These are phyloP conservation scores for Bombus confusus DNA, from an alignment of 1,140 invertebrate species.

Conservation along the genomic window DNA sequence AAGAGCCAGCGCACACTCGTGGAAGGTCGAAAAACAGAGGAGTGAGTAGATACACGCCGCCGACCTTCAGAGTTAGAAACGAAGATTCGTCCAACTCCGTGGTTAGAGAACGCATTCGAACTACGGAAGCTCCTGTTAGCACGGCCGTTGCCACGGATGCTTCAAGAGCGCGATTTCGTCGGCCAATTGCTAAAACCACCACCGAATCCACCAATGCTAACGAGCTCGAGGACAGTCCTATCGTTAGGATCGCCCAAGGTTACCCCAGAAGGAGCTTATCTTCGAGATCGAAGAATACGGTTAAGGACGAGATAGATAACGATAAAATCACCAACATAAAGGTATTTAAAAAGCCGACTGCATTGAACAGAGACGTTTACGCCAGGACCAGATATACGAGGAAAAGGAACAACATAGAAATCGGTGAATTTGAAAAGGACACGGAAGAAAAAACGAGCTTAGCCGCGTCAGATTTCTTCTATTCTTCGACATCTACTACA, in stretches of 20 bases:
- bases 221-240: slow-evolving; percentile 64
- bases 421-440: background rate
- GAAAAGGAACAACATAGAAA: slow-evolving; percentile 51
- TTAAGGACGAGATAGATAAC: slow-evolving; percentile 41
- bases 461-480: too few species aligned
- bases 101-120: slow-evolving; percentile 38
- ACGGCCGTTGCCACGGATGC: slow-evolving; percentile 11
- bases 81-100: slow-evolving; percentile 29
- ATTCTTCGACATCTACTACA: background rate
- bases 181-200: slow-evolving; percentile 57
- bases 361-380: slow-evolving; percentile 43
- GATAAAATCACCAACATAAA: slow-evolving; percentile 67
- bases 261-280: slow-evolving; percentile 36
- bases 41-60: slow-evolving; percentile 71
- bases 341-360: slow-evolving; percentile 54
- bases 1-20: background rate
- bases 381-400: slow-evolving; percentile 49
- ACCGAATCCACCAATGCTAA: slow-evolving; percentile 46
- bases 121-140: slow-evolving; percentile 11
- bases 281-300: slow-evolving; percentile 35
- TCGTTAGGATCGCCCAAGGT: slow-evolving; percentile 63
- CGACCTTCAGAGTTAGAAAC: slow-evolving; percentile 27
- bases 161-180: slow-evolving; percentile 55
- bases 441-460: background rate
- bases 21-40: slow-evolving; percentile 70